Evolutionary conservation across 2,113 vertebrate genomes (phyloP), one percentile per base, ranked within the genome.

Genomic region (Pyxicephalus adspersus): DNA sequence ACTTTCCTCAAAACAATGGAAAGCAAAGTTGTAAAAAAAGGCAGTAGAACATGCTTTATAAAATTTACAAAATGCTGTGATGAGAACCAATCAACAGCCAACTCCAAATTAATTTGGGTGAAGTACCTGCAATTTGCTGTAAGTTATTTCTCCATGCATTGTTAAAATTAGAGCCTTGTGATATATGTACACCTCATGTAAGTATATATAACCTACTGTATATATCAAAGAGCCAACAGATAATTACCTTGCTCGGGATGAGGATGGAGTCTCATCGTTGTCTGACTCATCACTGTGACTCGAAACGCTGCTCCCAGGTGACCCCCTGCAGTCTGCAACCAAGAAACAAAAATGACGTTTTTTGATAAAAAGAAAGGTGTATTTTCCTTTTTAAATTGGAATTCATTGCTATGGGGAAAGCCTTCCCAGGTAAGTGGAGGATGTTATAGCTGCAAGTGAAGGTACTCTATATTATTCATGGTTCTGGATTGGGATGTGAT

Each of bases 261-360:
- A 54, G 26, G 71, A 28, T 18, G 45, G 16, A 8, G 38, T 52
- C 28, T 81, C 70, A 0, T 81, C 80, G 19, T 9, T 66, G 20
- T 81, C 80, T 0, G 80, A 81, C 25, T 81, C 80, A 22, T 81
- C 80, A 28, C 61, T 75, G 50, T 73, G 80, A 38, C 70, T 75
- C 18, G 58, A 52, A 3, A 16, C 28, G 28, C 70, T 58, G 23
- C 63, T 81, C 13, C 51, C 70, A 15, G 80, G 80, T 5, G 80
- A 81, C 22, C 7, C 50, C 26, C 61, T 64, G 18, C 20, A 75
- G 28, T 74, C 80, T 81, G 50, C 16, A 52, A 76, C 20, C 80
- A 87, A 83, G 45, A 60, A 64, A 64, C 20, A 15, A 13, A 13
- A 45, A 45, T 45, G 11, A 3, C 15, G 9, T 1, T 9, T 13